Percentiles rank a stretch among this genome's conserved stretches.
Conservation (phyloP, 2,113 vertebrate species). For the Parus major region DNA sequence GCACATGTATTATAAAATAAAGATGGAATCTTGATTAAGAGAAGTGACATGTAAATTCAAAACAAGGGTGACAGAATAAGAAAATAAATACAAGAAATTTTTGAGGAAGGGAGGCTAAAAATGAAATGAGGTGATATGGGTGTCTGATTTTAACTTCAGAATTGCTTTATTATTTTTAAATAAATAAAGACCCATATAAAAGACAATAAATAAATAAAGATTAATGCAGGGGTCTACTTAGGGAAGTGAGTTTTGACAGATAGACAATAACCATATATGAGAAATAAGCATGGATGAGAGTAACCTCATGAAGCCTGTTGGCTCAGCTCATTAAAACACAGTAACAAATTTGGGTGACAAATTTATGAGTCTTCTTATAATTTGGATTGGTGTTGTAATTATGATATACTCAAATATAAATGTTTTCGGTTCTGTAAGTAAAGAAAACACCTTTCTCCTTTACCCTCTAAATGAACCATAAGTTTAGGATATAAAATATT, state of each 20-base stretch:
- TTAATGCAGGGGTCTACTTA: neutral
- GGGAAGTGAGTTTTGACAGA: conserved; percentile 9
- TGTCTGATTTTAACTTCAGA: neutral
- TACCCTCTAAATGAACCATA: neutral
- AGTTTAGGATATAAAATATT: neutral
- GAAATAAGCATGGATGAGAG: neutral
- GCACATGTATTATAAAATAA: neutral
- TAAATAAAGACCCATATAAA: neutral
- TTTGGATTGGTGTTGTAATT: neutral
- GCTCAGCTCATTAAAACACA: neutral
- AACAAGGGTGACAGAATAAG: neutral
- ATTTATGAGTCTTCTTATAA: neutral
- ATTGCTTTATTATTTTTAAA: neutral
- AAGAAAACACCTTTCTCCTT: neutral
- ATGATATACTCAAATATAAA: neutral
- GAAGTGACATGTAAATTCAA: neutral
- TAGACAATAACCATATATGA: neutral
- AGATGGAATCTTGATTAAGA: neutral
- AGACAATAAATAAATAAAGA: neutral
- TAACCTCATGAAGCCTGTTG: neutral
- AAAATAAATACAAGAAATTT: neutral
- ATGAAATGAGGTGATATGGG: neutral
- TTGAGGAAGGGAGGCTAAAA: neutral
- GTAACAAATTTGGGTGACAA: neutral
- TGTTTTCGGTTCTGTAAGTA: neutral